Evolutionary conservation across 2,888 invertebrate genomes (phyloP).

Genomic region (Lycocerus yunnanus): DNA sequence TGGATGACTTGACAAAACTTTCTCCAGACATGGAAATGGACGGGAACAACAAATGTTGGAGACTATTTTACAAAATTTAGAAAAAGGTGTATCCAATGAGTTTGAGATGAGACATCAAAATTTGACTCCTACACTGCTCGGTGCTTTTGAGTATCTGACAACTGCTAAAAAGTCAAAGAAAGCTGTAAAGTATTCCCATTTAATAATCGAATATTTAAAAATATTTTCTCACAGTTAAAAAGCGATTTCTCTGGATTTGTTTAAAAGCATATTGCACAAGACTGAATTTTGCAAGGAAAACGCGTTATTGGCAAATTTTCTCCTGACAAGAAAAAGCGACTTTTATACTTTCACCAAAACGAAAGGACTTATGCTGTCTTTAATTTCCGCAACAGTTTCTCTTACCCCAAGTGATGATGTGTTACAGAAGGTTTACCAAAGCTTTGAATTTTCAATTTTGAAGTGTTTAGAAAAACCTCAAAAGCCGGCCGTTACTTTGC

Average conservation of each 20-base stretch:
- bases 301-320: conserved; percentile 61
- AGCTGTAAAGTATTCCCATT: conserved; percentile 56
- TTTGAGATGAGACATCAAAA: conserved; percentile 24
- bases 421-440: conserved; percentile 60
- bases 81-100: conserved; percentile 43
- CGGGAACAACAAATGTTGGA: conserved; percentile 22
- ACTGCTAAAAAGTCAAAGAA: conserved; percentile 34
- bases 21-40: neutral
- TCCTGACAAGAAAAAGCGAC: conserved; percentile 61
- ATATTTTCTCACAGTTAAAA: conserved; percentile 65
- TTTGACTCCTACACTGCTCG: conserved; percentile 51
- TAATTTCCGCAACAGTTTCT: conserved; percentile 59
- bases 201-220: conserved; percentile 62
- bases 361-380: conserved; percentile 67
- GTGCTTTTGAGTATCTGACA: conserved; percentile 50
- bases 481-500: conserved; percentile 68
- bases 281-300: conserved; percentile 63
- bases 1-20: conserved; percentile 8
- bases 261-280: conserved; percentile 59
- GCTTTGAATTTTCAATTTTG: conserved; percentile 66
- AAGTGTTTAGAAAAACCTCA: conserved; percentile 71
- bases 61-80: conserved; percentile 54
- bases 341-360: conserved; percentile 61
- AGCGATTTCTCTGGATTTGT: conserved; percentile 59
- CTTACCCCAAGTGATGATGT: conserved; percentile 57